phyloP scores from a whole-genome alignment of 1,140 invertebrate genomes.

The Calosoma granatense region DNA sequence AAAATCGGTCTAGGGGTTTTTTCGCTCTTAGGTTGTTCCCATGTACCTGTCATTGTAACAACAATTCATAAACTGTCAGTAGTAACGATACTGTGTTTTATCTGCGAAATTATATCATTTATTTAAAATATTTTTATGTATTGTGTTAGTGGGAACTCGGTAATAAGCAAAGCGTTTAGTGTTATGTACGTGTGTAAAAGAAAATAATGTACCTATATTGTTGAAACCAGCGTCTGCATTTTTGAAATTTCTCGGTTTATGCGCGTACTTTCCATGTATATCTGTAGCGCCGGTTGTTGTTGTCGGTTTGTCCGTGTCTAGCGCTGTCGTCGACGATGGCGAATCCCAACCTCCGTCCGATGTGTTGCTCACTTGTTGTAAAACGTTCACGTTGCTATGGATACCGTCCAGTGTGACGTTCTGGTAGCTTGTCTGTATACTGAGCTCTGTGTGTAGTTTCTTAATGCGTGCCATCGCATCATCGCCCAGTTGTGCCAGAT shows the following conservation, averaged over 20 bases:
- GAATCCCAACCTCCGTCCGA: not conserved
- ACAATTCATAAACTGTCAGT: too few relatives aligned
- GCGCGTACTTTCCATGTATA: not conserved
- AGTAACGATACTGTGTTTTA: too few relatives aligned
- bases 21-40: slow-evolving; percentile 6
- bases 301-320: not conserved
- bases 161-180: too few relatives aligned
- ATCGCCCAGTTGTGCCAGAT: slow-evolving; percentile 26
- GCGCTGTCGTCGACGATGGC: not conserved
- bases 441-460: slow-evolving; percentile 9
- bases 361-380: slow-evolving; percentile 6
- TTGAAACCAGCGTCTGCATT: not conserved
- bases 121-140: too few relatives aligned
- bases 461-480: slow-evolving; percentile 14
- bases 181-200: too few relatives aligned
- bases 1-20: slow-evolving; percentile 25
- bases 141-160: too few relatives aligned
- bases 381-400: slow-evolving; percentile 13
- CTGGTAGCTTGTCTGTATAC: slow-evolving; percentile 11
- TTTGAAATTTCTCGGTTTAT: not conserved
- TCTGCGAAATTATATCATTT: too few relatives aligned
- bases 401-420: slow-evolving; percentile 9
- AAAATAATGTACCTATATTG: not conserved
- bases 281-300: not conserved
- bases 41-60: too few relatives aligned